A percentile compares a stretch with the other conserved stretches of the same genome.
Evolutionary conservation across 2,113 vertebrate genomes (phyloP).

Genomic region (Castor canadensis): DNA sequence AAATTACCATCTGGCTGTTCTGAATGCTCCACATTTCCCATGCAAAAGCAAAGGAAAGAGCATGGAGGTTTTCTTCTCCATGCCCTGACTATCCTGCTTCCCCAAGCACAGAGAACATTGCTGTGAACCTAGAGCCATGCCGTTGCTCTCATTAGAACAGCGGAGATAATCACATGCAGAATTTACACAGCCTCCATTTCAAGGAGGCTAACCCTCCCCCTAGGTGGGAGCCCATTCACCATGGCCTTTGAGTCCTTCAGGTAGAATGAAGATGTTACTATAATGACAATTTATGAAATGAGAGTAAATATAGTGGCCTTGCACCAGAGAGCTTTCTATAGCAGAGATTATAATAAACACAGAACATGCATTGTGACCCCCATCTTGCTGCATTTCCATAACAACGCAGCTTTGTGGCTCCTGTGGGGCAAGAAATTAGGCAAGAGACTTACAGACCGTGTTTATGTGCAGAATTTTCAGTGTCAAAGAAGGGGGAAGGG

Average conservation of each 20-base stretch:
- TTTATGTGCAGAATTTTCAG: slow-evolving; percentile 8
- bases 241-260: slow-evolving; percentile 84
- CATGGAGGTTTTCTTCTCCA: neutral
- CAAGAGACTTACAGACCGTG: slow-evolving; percentile 30
- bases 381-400: slow-evolving; percentile 79
- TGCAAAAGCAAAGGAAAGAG: neutral
- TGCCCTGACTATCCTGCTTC: neutral
- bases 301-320: slow-evolving; percentile 86
- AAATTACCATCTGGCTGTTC: neutral
- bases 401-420: slow-evolving; percentile 63
- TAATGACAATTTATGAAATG: slow-evolving; percentile 83
- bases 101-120: neutral
- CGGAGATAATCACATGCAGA: slow-evolving; percentile 66
- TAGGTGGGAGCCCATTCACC: slow-evolving; percentile 78
- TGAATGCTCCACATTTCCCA: neutral
- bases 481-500: neutral
- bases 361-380: slow-evolving; percentile 74
- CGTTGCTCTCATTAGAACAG: slow-evolving; percentile 75
- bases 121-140: slow-evolving; percentile 37
- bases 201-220: slow-evolving; percentile 74
- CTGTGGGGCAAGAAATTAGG: neutral
- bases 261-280: slow-evolving; percentile 82
- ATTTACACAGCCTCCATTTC: slow-evolving; percentile 77
- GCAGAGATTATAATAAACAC: slow-evolving; percentile 83
- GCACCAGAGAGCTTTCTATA: slow-evolving; percentile 79